Percentiles rank a stretch among this genome's conserved stretches.
Evolutionary conservation across 2,113 vertebrate species (phyloP).

Genomic region (Atractosteus spatula): DNA sequence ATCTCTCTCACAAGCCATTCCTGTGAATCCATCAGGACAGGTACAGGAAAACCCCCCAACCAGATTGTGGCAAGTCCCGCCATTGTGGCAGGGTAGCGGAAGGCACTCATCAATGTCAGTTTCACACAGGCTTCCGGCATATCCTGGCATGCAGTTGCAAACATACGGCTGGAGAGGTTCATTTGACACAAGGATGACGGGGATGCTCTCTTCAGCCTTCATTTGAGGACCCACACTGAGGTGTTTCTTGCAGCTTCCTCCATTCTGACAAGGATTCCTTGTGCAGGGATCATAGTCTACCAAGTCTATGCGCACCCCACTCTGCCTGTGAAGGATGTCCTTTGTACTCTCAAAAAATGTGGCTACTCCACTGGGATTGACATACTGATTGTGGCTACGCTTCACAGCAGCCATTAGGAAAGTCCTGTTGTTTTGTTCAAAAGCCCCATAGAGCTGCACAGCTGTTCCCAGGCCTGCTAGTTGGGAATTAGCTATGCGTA

Average conservation of each 20-base stretch:
- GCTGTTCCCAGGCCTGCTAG: constrained; percentile 84
- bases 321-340: constrained; percentile 84
- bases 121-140: constrained; percentile 80
- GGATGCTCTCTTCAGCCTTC: constrained; percentile 77
- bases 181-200: constrained; percentile 83
- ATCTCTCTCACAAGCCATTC: constrained; percentile 92
- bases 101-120: constrained; percentile 87
- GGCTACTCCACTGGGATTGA: constrained; percentile 86
- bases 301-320: constrained; percentile 83
- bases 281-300: constrained; percentile 89
- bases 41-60: constrained; percentile 93
- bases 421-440: constrained; percentile 83
- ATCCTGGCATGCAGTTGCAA: constrained; percentile 87
- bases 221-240: constrained; percentile 71
- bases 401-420: constrained; percentile 86
- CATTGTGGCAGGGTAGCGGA: constrained; percentile 90
- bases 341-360: constrained; percentile 97
- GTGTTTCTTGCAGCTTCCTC: constrained; percentile 83
- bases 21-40: constrained; percentile 87
- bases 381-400: constrained; percentile 77
- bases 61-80: constrained; percentile 89
- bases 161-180: constrained; percentile 80
- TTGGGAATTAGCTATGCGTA: constrained; percentile 85
- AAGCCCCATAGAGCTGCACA: constrained; percentile 81
- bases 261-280: constrained; percentile 86